These are phyloP conservation scores for Cryptus armator DNA, from an alignment of 2,888 invertebrate genomes.

Conservation along the genomic window DNA sequence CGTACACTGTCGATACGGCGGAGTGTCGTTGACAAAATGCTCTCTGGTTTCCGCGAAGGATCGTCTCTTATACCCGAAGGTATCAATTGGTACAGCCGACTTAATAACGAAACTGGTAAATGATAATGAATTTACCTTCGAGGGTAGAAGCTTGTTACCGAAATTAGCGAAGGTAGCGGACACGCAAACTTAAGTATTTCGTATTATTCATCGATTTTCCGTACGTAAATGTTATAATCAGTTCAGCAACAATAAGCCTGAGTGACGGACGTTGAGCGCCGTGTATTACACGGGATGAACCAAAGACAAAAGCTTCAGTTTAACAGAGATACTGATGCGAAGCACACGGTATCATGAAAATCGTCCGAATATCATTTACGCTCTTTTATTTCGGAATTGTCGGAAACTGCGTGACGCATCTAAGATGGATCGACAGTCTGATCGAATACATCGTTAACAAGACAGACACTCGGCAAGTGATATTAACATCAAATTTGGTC, in stretches of 20 bases:
- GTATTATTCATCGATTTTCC: neutral
- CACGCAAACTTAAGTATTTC: neutral
- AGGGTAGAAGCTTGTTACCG: neutral
- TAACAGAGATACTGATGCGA: neutral
- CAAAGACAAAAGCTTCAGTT: neutral
- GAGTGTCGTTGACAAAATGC: no score
- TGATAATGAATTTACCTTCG: neutral
- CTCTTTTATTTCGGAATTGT: neutral
- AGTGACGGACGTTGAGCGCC: conserved; percentile 2
- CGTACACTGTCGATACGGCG: no score
- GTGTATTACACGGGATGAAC: neutral
- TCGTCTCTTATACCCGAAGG: no score
- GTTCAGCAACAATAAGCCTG: neutral
- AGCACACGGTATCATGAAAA: neutral
- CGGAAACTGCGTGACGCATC: neutral
- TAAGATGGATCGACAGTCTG: conserved; percentile 48
- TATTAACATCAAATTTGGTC: conserved; percentile 9
- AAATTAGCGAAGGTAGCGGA: neutral
- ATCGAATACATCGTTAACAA: conserved; percentile 1
- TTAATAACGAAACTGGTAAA: neutral
- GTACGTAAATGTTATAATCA: neutral
- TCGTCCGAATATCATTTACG: neutral
- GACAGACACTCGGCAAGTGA: conserved; percentile 5
- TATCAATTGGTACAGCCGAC: no score
- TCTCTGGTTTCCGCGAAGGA: no score